A percentile compares a stretch with the other conserved stretches of the same genome.
Conservation (phyloP, 2,113 vertebrate species). For the Gymnogyps californianus region DNA sequence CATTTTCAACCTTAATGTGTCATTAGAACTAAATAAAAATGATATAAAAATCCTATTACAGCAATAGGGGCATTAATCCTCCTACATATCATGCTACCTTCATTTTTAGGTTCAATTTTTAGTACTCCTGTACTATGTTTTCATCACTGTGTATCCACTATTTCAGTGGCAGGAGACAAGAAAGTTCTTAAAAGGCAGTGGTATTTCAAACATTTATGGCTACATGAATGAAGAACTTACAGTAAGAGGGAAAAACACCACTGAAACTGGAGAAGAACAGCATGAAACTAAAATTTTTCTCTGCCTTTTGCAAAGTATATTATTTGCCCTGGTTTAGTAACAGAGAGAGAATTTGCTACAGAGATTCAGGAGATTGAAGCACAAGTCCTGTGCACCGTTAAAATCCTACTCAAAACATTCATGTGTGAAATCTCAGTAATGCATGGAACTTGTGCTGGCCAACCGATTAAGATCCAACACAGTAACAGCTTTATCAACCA, state of each 20-base stretch:
- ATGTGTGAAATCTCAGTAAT: background rate
- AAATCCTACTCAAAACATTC: background rate
- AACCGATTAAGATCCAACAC: background rate
- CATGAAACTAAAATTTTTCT: background rate
- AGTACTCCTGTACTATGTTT: background rate
- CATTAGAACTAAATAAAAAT: background rate
- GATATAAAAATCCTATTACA: background rate
- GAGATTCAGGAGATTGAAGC: background rate
- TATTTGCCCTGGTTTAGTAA: background rate
- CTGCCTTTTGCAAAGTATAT: background rate
- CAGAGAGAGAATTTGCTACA: background rate
- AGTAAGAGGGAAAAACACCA: background rate
- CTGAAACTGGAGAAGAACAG: background rate
- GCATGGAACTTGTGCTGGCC: background rate
- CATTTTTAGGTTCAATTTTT: background rate
- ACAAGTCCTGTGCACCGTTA: background rate
- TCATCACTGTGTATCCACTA: background rate
- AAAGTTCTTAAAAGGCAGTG: background rate
- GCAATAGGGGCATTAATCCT: background rate
- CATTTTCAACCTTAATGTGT: background rate
- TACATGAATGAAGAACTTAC: background rate
- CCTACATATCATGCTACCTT: background rate
- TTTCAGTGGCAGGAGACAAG: background rate
- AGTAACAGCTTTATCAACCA: background rate
- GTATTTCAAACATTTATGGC: background rate